A percentile compares a stretch with the other conserved stretches of the same genome.
Conservation (phyloP, 2,888 invertebrate genomes). For the Heliconius cydno region DNA sequence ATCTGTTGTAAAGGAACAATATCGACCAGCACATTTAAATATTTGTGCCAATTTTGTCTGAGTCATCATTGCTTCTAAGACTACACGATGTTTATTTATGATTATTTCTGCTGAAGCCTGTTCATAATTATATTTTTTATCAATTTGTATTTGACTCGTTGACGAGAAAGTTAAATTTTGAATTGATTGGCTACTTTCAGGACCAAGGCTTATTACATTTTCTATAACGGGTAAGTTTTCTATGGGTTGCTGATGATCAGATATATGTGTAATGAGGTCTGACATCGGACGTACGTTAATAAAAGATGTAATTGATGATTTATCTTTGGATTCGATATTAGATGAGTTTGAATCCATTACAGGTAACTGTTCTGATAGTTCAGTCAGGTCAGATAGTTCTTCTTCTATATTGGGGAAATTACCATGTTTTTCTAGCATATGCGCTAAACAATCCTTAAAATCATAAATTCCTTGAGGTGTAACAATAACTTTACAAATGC, state of each 20-base stretch:
- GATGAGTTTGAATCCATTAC: slow-evolving; percentile 39
- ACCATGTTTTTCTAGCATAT: slow-evolving; percentile 74
- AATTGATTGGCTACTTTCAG: slow-evolving; percentile 48
- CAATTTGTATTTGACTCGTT: slow-evolving; percentile 45
- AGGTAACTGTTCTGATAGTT: slow-evolving; percentile 34
- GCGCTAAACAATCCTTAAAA: slow-evolving; percentile 72
- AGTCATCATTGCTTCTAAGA: slow-evolving; percentile 77
- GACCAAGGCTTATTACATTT: slow-evolving; percentile 81
- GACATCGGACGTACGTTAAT: slow-evolving; percentile 73
- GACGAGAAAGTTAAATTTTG: slow-evolving; percentile 51
- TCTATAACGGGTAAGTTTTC: slow-evolving; percentile 72
- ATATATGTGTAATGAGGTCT: slow-evolving; percentile 61
- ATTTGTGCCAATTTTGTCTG: slow-evolving; percentile 73
- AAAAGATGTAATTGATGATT: slow-evolving; percentile 46
- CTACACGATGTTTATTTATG: slow-evolving; percentile 68
- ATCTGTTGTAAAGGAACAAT: slow-evolving; percentile 70
- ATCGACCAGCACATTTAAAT: slow-evolving; percentile 76
- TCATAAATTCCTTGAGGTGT: slow-evolving; percentile 66
- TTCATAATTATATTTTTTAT: slow-evolving; percentile 61
- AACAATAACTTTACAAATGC: slow-evolving; percentile 76
- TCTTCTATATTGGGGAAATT: slow-evolving; percentile 68
- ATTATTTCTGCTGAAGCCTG: slow-evolving; percentile 67
- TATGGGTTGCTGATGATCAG: slow-evolving; percentile 27
- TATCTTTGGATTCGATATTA: background rate
- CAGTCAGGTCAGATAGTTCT: slow-evolving; percentile 47